Conservation (phyloP, 2,113 vertebrate species). For the Myanophis thanlyinensis region DNA sequence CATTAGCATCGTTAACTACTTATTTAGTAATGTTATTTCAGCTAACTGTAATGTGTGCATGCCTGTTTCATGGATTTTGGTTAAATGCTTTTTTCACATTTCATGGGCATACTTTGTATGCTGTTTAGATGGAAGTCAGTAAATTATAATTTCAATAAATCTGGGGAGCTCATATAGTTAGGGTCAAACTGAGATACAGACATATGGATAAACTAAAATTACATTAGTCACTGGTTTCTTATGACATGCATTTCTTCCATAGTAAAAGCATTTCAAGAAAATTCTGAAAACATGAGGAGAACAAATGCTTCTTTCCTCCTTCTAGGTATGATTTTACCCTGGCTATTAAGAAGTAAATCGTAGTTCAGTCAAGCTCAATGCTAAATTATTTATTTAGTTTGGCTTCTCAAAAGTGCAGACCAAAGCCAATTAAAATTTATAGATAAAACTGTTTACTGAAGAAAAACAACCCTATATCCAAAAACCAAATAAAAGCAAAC, state of each 20-base stretch:
- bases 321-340: neutral
- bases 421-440: neutral
- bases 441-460: neutral
- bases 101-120: neutral
- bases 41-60: neutral
- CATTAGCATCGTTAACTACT: constrained; percentile 15
- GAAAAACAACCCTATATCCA: neutral
- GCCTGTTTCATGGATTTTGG: neutral
- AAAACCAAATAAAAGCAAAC: neutral
- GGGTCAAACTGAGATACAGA: neutral
- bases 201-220: neutral
- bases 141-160: neutral
- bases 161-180: neutral
- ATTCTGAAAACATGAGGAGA: neutral
- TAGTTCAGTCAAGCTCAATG: neutral
- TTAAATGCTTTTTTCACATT: neutral
- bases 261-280: neutral
- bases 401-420: neutral
- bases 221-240: neutral
- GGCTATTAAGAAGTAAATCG: neutral
- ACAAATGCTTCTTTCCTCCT: neutral
- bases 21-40: accelerated
- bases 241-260: neutral
- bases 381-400: neutral
- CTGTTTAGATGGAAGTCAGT: neutral